phyloP scores from a whole-genome alignment of 2,888 invertebrate genomes.

The Chrysolina americana region DNA sequence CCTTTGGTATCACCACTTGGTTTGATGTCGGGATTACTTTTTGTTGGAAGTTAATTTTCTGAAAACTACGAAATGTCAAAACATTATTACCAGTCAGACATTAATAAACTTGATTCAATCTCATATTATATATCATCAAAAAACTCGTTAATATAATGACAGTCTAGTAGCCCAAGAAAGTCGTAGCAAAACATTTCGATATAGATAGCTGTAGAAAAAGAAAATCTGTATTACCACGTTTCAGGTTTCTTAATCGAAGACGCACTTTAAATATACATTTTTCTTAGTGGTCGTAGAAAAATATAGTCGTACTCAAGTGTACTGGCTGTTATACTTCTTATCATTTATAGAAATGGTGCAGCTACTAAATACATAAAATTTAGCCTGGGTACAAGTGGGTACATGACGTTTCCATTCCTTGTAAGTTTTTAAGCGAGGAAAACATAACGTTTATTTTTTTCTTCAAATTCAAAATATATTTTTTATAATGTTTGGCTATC shows the following conservation, averaged over 20 bases:
- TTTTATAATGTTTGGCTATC: background rate
- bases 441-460: background rate
- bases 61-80: conserved; percentile 1
- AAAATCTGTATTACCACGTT: no score
- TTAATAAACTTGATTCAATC: background rate
- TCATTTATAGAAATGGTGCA: background rate
- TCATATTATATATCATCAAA: background rate
- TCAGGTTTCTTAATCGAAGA: background rate
- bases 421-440: background rate
- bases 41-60: background rate
- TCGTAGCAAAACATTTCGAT: background rate
- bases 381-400: background rate
- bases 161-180: background rate
- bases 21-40: background rate
- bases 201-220: background rate
- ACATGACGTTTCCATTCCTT: background rate
- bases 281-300: background rate
- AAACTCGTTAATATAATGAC: background rate
- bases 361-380: background rate
- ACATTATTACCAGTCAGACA: background rate
- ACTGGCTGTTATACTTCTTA: background rate
- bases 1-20: background rate
- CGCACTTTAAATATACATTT: background rate
- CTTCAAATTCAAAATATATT: background rate
- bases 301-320: background rate